Percentiles rank a stretch among this genome's conserved stretches.
These are phyloP conservation scores for Heliornis fulica DNA, from an alignment of 2,113 vertebrate species.

Conservation along the genomic window DNA sequence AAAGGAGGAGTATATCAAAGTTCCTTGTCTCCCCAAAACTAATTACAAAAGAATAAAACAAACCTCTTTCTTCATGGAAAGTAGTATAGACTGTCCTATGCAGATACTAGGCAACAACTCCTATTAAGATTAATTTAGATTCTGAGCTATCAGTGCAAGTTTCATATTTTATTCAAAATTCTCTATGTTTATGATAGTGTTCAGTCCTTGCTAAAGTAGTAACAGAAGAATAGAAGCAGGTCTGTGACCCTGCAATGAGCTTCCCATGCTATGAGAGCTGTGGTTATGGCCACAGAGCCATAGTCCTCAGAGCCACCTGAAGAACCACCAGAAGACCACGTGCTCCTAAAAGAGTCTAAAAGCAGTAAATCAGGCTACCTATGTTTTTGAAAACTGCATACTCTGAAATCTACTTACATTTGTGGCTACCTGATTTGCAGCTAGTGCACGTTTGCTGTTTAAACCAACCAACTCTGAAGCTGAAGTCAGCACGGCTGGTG, in stretches of 20 bases:
- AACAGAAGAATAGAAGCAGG: not conserved
- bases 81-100: not conserved
- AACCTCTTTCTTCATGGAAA: not conserved
- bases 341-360: not conserved
- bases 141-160: not conserved
- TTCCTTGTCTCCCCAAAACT: not conserved
- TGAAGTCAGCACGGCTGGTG: not conserved
- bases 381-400: not conserved
- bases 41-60: not conserved
- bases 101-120: not conserved
- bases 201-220: not conserved
- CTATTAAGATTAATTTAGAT: not conserved
- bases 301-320: not conserved
- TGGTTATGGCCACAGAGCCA: not conserved
- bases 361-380: not conserved
- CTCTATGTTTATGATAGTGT: not conserved
- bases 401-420: not conserved
- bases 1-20: not conserved
- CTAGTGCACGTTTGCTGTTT: not conserved
- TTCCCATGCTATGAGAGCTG: not conserved
- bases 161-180: not conserved
- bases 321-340: not conserved
- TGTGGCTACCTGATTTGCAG: not conserved
- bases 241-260: not conserved
- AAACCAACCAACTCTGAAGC: not conserved